Evolutionary conservation across 2,888 invertebrate species (phyloP).

Genomic region (Nymphalis c-album): DNA sequence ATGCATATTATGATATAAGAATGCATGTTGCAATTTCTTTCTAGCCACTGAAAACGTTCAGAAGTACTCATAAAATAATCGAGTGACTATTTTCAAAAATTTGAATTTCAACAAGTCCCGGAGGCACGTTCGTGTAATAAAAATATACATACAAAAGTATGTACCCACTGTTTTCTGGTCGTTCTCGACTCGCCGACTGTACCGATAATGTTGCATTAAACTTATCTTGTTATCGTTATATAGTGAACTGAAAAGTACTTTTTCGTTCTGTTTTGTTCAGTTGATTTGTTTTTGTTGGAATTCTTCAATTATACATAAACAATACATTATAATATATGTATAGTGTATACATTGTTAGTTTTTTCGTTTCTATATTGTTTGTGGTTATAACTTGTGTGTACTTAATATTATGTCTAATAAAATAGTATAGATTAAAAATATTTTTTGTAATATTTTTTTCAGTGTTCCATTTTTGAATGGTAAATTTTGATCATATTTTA

Average conservation of each 20-base stretch:
- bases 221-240: slow-evolving; percentile 39
- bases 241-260: not conserved
- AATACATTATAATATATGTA: not conserved
- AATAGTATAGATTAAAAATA: no score
- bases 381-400: no score
- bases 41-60: slow-evolving; percentile 23
- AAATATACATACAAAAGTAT: slow-evolving; percentile 42
- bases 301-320: no score
- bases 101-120: slow-evolving; percentile 38
- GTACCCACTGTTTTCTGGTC: slow-evolving; percentile 35
- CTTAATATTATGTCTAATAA: no score
- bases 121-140: slow-evolving; percentile 43
- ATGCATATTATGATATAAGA: slow-evolving; percentile 7
- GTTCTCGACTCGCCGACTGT: slow-evolving; percentile 43
- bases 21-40: slow-evolving; percentile 10
- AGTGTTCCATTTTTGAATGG: no score
- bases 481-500: no score
- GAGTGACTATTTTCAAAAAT: slow-evolving; percentile 35
- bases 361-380: no score
- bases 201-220: slow-evolving; percentile 43
- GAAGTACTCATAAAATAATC: slow-evolving; percentile 29
- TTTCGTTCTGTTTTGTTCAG: not conserved
- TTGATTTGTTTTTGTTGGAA: not conserved
- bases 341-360: not conserved
- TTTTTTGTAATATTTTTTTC: no score